Base-by-base conservation (phyloP, 2,113 vertebrate species). In the Macaca nemestrina region DNA sequence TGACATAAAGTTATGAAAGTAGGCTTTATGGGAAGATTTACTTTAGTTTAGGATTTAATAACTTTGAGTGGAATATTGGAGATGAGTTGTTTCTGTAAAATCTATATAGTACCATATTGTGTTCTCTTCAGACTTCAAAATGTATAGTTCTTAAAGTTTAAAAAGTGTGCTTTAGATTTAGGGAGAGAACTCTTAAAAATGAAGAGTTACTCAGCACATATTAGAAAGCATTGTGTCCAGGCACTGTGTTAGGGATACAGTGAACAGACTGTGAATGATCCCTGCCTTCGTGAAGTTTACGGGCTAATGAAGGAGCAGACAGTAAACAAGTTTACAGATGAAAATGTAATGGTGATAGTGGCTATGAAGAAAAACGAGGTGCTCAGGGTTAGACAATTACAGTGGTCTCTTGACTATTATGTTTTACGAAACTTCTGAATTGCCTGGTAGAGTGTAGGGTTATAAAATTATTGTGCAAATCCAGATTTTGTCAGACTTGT, bases 61-160 rank as follows among this genome's bases (percentile, higher is more conserved):
- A 75, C 83, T 94, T 98, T 88, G 43, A 95, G 13, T 50, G 14
- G 55, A 87, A 52, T 87, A 75, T 59, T 93, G 85, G 89, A 80
- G 64, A 55, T 48, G 40, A 87, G 7, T 18, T 93, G 17, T 85
- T 72, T 88, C 52, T 20, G n/a, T 80, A 86, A 83, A 96, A 70
- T 87, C 30, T 76, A 48, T 96, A 55, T 80, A 78, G 40, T 75
- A 38, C 22, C 50, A 30, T 84, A 48, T 78, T 95, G 43, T 94
- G 13, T 40, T 93, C 35, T 97, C 13, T 86, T 93, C n/a, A 72
- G 35, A 79, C 5, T 81, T 70, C 12, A 84, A 14, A 57, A 8
- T 93, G 8, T 92, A 25, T 50, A 45, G 12, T 88, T 89, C 50
- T 89, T 87, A 70, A 89, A 88, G 43, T 88, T 96, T 91, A n/a